A percentile compares a stretch with the other conserved stretches of the same genome.
Evolutionary conservation across 2,888 invertebrate genomes (phyloP).

Genomic region (Sminthurinus aureus): DNA sequence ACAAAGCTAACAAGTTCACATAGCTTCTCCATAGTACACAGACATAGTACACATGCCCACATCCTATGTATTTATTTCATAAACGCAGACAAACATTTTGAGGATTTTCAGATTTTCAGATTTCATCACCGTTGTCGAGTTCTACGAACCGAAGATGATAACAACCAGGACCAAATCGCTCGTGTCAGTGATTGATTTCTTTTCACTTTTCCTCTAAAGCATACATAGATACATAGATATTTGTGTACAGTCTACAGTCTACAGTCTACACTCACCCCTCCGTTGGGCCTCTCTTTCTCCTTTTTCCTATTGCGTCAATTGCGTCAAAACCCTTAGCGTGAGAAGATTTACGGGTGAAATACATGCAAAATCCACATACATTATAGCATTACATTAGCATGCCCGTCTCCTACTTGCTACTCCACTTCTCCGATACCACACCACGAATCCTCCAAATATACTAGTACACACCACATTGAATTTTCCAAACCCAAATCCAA

Average conservation of each 20-base stretch:
- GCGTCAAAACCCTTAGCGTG: slow-evolving; percentile 9
- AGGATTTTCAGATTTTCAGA: slow-evolving; percentile 10
- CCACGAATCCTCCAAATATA: slow-evolving; percentile 2
- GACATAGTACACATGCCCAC: not conserved
- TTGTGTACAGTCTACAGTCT: not conserved
- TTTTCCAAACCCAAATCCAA: slow-evolving; percentile 11
- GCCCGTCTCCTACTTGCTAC: slow-evolving; percentile 2
- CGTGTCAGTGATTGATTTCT: slow-evolving; percentile 56
- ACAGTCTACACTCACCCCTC: not conserved
- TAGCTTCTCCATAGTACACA: not conserved
- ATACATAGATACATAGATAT: too few species aligned
- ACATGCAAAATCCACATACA: slow-evolving; percentile 32
- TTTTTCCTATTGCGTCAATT: not conserved
- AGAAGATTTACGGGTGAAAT: slow-evolving; percentile 39
- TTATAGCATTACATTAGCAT: not conserved
- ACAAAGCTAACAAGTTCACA: slow-evolving; percentile 3
- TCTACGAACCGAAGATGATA: slow-evolving; percentile 34
- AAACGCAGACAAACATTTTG: slow-evolving; percentile 11
- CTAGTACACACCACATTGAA: slow-evolving; percentile 15
- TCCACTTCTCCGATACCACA: slow-evolving; percentile 14
- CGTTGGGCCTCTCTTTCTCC: not conserved
- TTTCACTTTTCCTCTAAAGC: slow-evolving; percentile 20
- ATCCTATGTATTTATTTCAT: not conserved
- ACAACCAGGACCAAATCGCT: slow-evolving; percentile 48
- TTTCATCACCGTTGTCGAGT: slow-evolving; percentile 14